Evolutionary conservation across 2,888 invertebrate species (phyloP).

Genomic region (Sinohyriopsis cumingii): DNA sequence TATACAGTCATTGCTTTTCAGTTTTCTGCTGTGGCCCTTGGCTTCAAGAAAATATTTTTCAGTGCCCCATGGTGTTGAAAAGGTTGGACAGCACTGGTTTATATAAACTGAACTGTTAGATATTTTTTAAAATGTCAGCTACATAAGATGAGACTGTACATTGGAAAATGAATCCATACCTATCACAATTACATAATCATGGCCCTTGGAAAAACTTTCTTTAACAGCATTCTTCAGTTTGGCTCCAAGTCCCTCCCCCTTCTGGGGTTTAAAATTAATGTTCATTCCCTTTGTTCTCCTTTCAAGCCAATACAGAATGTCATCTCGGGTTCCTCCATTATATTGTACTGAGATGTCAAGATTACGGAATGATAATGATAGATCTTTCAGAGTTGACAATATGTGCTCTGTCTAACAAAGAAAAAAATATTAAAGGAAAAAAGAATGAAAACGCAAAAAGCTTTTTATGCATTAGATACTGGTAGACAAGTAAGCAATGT

Average conservation of each 20-base stretch:
- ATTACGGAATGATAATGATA: conserved; percentile 12
- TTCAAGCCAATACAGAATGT: conserved; percentile 47
- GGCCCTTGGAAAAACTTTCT: conserved; percentile 35
- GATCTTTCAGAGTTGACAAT: conserved; percentile 28
- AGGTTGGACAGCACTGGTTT: too few relatives aligned
- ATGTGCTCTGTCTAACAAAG: conserved; percentile 49
- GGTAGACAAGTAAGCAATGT: too few relatives aligned
- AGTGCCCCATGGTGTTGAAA: too few relatives aligned
- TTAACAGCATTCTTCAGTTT: conserved; percentile 38
- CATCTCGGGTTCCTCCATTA: conserved; percentile 33
- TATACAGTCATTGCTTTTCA: too few relatives aligned
- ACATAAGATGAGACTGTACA: too few relatives aligned
- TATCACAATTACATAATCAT: conserved; percentile 42
- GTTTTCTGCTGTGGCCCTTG: too few relatives aligned
- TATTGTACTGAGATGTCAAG: conserved; percentile 40
- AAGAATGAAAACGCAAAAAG: neutral
- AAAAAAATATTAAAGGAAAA: neutral
- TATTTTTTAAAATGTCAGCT: too few relatives aligned
- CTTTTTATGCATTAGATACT: too few relatives aligned
- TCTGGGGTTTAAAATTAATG: conserved; percentile 31
- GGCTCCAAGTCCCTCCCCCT: conserved; percentile 38
- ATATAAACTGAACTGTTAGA: too few relatives aligned
- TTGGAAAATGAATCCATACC: conserved; percentile 25
- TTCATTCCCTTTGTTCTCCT: conserved; percentile 21
- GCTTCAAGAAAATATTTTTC: too few relatives aligned